phyloP scores from a whole-genome alignment of 92 coral and sea anemone species.

The Epizoanthus ramosus region DNA sequence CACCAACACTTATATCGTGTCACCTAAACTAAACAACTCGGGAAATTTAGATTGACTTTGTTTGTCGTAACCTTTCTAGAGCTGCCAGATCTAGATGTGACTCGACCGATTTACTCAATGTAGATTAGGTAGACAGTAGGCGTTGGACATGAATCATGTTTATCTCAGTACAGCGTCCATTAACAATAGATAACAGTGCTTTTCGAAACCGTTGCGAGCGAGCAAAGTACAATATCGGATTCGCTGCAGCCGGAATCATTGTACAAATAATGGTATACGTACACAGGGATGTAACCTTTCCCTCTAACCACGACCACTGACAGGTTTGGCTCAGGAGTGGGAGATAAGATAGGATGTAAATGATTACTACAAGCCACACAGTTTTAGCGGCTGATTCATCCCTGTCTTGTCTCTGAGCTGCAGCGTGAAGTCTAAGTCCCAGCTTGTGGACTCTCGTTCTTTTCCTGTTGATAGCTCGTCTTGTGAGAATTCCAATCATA shows the following conservation, averaged over 20 bases:
- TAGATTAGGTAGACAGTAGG: no score
- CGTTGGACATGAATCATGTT: no score
- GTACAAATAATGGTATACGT: not conserved
- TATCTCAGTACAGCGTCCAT: no score
- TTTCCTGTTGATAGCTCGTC: not conserved
- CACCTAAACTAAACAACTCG: no score
- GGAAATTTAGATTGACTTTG: no score
- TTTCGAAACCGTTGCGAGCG: conserved; percentile 23
- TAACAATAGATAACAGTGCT: not conserved
- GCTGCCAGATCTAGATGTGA: no score
- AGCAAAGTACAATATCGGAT: conserved; percentile 15
- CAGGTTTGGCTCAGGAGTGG: not conserved
- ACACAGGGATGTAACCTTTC: not conserved
- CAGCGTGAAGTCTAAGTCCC: conserved; percentile 32
- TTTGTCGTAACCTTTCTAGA: no score
- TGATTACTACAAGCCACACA: conserved; percentile 5
- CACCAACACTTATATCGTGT: no score
- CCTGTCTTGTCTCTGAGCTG: not conserved
- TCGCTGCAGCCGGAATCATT: conserved; percentile 9
- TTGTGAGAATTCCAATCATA: conserved; percentile 16
- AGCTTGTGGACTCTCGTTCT: not conserved
- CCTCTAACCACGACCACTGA: not conserved
- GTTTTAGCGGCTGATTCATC: conserved; percentile 9
- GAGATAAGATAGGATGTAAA: not conserved
- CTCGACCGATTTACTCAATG: no score